These are phyloP conservation scores for Drosophila nigromelanica DNA, from an alignment of 1,140 invertebrate species.

Conservation along the genomic window DNA sequence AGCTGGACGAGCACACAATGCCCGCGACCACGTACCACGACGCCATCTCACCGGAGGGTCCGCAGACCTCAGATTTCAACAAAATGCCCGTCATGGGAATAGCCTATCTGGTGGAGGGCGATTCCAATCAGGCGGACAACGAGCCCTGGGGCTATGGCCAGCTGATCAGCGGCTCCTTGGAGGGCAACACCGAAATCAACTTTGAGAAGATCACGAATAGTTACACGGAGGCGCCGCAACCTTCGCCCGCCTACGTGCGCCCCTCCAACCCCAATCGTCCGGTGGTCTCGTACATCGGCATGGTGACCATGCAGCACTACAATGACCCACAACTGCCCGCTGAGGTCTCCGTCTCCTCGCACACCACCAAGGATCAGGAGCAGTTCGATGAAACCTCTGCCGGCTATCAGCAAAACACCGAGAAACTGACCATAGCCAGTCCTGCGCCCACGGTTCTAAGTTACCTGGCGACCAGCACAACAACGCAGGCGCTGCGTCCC, in stretches of 20 bases:
- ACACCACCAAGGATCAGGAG: conserved; percentile 76
- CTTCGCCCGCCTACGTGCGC: conserved; percentile 52
- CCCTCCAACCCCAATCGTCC: conserved; percentile 62
- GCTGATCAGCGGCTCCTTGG: conserved; percentile 43
- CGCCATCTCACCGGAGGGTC: conserved; percentile 29
- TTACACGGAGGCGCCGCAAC: conserved; percentile 52
- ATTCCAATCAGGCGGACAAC: conserved; percentile 35
- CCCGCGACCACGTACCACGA: conserved; percentile 71
- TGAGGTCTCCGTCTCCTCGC: conserved; percentile 76
- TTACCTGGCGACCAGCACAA: conserved; percentile 36
- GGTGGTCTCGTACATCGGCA: conserved; percentile 73
- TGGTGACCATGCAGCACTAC: conserved; percentile 77
- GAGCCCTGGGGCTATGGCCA: conserved; percentile 35
- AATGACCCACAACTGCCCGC: conserved; percentile 55
- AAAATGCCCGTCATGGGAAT: conserved; percentile 79
- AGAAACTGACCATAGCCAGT: conserved; percentile 19
- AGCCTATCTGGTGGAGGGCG: conserved; percentile 75
- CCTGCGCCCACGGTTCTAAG: conserved; percentile 37
- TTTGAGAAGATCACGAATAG: conserved; percentile 61
- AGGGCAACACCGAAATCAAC: conserved; percentile 54
- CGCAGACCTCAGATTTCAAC: conserved; percentile 77
- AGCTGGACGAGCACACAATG: conserved; percentile 74
- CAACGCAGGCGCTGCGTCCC: conserved; percentile 45
- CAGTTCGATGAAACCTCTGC: conserved; percentile 48
- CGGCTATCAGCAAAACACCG: conserved; percentile 44